Evolutionary conservation across 2,113 vertebrate species (phyloP).

Genomic region (Triplophysa dalaica): DNA sequence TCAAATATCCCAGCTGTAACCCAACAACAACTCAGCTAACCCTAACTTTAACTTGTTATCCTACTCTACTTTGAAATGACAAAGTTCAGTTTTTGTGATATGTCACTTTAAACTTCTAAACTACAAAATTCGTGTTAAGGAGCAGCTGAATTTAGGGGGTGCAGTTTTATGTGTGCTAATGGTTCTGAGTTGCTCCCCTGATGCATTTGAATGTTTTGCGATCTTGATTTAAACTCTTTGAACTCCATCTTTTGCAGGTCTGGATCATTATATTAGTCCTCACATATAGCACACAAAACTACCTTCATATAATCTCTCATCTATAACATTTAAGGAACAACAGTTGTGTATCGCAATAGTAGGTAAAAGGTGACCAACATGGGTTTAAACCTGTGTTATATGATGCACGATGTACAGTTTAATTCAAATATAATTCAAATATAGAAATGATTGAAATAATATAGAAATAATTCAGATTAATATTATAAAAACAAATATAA

Average conservation of each 20-base stretch:
- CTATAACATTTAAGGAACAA: background rate
- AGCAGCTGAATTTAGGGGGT: background rate
- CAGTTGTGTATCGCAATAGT: background rate
- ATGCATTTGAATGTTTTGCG: background rate
- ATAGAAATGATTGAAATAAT: no score
- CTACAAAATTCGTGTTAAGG: background rate
- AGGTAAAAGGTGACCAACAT: no score
- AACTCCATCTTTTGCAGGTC: conserved; percentile 64
- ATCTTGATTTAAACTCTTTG: background rate
- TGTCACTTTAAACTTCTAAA: background rate
- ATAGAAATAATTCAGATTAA: no score
- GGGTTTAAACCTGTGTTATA: background rate
- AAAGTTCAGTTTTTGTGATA: no score
- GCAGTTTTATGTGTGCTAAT: background rate
- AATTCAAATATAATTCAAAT: no score
- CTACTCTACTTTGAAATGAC: no score
- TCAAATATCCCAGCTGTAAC: no score
- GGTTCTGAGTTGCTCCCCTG: background rate
- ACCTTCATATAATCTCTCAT: background rate
- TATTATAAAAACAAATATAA: no score
- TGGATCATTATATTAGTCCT: conserved; percentile 66
- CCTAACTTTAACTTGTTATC: no score
- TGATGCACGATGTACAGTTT: no score
- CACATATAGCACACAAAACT: background rate
- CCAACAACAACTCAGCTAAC: no score